These are phyloP conservation scores for Folsomia manolachei DNA, from an alignment of 2,888 invertebrate genomes.

Conservation along the genomic window DNA sequence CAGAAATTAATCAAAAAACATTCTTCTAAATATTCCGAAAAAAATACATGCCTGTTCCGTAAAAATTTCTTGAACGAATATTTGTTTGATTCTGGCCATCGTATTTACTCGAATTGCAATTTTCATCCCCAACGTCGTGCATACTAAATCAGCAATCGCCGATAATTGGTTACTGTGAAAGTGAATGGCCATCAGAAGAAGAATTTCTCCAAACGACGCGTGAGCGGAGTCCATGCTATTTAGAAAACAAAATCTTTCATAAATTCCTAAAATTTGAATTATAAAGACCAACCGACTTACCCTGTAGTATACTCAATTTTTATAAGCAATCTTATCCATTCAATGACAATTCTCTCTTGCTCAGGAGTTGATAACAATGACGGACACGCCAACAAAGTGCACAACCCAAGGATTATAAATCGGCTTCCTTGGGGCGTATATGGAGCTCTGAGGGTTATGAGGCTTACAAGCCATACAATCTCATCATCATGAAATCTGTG, in stretches of 20 bases:
- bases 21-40: not conserved
- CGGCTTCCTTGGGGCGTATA: constrained; percentile 88
- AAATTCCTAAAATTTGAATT: not conserved
- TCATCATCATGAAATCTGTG: constrained; percentile 84
- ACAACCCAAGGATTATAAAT: constrained; percentile 87
- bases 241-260: not conserved
- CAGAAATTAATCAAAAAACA: not conserved
- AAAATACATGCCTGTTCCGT: constrained; percentile 73
- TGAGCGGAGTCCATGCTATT: constrained; percentile 52
- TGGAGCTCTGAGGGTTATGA: constrained; percentile 83
- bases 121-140: constrained; percentile 92
- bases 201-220: constrained; percentile 92
- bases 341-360: constrained; percentile 80
- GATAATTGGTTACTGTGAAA: constrained; percentile 92
- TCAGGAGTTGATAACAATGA: constrained; percentile 72
- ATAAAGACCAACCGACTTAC: constrained; percentile 52
- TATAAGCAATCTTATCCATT: constrained; percentile 92
- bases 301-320: constrained; percentile 77
- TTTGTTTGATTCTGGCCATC: constrained; percentile 81
- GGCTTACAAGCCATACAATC: constrained; percentile 73
- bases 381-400: constrained; percentile 92
- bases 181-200: constrained; percentile 92
- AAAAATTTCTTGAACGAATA: constrained; percentile 94
- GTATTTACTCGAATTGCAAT: constrained; percentile 82
- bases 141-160: constrained; percentile 90